phyloP scores from a whole-genome alignment of 1,140 invertebrate species.

The Pseudomyrmex dendroicus region DNA sequence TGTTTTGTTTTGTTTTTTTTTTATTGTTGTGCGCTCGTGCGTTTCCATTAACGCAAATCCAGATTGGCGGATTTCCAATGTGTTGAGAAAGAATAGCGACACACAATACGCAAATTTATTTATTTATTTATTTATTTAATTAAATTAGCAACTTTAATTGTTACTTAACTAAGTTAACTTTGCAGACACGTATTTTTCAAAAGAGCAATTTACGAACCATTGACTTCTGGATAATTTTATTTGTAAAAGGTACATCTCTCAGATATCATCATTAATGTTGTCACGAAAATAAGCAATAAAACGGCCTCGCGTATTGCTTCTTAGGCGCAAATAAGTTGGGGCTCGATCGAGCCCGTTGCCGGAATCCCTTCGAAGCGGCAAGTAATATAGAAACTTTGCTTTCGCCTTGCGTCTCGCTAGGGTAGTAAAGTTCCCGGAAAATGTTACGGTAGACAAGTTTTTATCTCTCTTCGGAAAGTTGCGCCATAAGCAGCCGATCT shows the following conservation, averaged over 20 bases:
- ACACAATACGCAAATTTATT: no score
- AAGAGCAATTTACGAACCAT: background rate
- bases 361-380: slow-evolving; percentile 57
- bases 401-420: slow-evolving; percentile 43
- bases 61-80: no score
- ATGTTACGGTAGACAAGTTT: slow-evolving; percentile 60
- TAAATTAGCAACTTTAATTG: background rate
- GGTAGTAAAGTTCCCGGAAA: slow-evolving; percentile 57
- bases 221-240: background rate
- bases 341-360: slow-evolving; percentile 58
- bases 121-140: no score
- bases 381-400: slow-evolving; percentile 64
- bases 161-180: background rate
- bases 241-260: background rate
- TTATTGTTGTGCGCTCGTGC: no score
- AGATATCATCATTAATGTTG: background rate
- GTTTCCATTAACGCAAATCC: no score
- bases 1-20: no score
- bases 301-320: slow-evolving; percentile 31
- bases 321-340: slow-evolving; percentile 58
- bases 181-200: background rate
- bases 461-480: slow-evolving; percentile 62
- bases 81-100: no score
- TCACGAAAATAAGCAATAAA: slow-evolving; percentile 35
- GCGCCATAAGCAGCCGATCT: slow-evolving; percentile 51